These are phyloP conservation scores for Drosophila willistoni DNA, from an alignment of 1,140 invertebrate genomes.

Conservation along the genomic window DNA sequence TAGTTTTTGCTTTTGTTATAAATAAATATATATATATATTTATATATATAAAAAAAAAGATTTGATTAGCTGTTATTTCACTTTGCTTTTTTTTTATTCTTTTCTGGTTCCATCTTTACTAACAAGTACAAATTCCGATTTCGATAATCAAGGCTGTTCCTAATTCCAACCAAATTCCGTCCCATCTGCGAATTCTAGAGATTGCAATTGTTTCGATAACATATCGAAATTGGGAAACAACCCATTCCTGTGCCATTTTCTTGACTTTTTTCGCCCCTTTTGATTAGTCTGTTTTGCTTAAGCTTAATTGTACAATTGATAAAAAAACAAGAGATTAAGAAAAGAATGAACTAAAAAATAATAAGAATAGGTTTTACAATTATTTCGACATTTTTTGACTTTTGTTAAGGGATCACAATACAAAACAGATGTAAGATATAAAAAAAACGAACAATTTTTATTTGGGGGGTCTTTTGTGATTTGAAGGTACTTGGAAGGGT, in stretches of 20 bases:
- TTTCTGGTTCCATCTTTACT: slow-evolving; percentile 18
- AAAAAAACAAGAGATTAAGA: slow-evolving; percentile 8
- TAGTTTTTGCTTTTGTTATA: slow-evolving; percentile 60
- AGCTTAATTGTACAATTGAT: slow-evolving; percentile 8
- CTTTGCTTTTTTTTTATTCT: slow-evolving; percentile 15
- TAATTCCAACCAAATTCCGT: background rate
- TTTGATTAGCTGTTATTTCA: slow-evolving; percentile 47
- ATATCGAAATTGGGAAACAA: background rate
- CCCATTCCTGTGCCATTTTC: background rate
- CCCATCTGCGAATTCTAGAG: background rate
- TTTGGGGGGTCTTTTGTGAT: slow-evolving; percentile 10
- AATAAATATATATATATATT: slow-evolving; percentile 45
- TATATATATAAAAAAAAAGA: slow-evolving; percentile 32
- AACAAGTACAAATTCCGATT: slow-evolving; percentile 32
- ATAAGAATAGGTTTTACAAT: background rate
- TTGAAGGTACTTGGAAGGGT: slow-evolving; percentile 65
- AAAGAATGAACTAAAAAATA: background rate
- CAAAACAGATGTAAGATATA: background rate
- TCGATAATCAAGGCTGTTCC: background rate
- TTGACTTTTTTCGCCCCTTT: background rate
- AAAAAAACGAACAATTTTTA: background rate
- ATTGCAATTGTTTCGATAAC: background rate
- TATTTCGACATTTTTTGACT: slow-evolving; percentile 3
- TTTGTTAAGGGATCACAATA: slow-evolving; percentile 5
- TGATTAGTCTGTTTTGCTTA: slow-evolving; percentile 2